Conservation (phyloP, 2,113 vertebrate species). For the Notarius lentiginosus region DNA sequence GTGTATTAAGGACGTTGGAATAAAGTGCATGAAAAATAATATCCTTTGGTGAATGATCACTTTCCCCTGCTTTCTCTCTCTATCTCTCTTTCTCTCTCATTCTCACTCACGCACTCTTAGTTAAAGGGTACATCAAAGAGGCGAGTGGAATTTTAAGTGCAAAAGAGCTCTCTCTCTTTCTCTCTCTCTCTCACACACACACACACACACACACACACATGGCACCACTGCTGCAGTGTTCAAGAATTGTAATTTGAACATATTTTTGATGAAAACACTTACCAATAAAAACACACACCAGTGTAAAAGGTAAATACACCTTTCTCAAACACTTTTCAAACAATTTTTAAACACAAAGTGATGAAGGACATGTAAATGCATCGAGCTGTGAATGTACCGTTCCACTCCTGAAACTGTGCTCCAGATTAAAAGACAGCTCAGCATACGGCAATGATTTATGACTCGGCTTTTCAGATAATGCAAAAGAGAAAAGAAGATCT, state of each 20-base stretch:
- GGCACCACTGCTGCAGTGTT: neutral
- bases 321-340: neutral
- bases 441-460: slow-evolving; percentile 38
- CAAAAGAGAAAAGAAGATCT: neutral
- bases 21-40: slow-evolving; percentile 61
- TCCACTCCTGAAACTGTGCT: neutral
- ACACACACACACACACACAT: slow-evolving; percentile 10
- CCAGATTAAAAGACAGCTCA: slow-evolving; percentile 16
- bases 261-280: neutral
- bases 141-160: slow-evolving; percentile 44
- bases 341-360: neutral
- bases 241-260: neutral
- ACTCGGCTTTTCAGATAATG: neutral
- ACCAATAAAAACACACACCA: slow-evolving; percentile 1
- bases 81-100: slow-evolving; percentile 40
- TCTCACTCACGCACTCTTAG: neutral
- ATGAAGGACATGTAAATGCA: neutral
- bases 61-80: slow-evolving; percentile 51
- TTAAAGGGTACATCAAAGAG: slow-evolving; percentile 49
- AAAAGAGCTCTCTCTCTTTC: neutral
- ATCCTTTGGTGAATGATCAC: slow-evolving; percentile 50
- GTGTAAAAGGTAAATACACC: neutral
- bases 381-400: slow-evolving; percentile 21
- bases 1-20: slow-evolving; percentile 59
- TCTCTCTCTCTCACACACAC: too few relatives aligned